Percentiles rank a stretch among this genome's conserved stretches.
Conservation (phyloP, 2,888 invertebrate genomes). For the Ypsolopha scabrella region DNA sequence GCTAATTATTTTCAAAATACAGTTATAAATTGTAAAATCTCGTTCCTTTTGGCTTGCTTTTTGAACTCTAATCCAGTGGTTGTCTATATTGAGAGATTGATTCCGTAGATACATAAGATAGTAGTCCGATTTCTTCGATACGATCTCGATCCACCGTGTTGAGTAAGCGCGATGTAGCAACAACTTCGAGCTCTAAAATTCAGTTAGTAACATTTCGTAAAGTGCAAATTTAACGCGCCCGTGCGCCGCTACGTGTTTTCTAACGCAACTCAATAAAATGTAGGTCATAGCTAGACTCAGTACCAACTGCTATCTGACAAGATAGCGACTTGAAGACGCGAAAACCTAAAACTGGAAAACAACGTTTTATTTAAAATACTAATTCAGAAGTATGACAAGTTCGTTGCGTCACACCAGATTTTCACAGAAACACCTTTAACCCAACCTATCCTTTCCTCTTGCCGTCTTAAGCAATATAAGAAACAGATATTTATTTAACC, state of each 20-base stretch:
- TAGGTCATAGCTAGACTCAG: slow-evolving; percentile 31
- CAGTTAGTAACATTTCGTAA: slow-evolving; percentile 63
- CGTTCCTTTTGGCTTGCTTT: too few relatives aligned
- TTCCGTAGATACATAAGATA: neutral
- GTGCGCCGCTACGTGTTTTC: slow-evolving; percentile 57
- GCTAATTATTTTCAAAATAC: neutral
- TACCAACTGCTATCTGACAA: slow-evolving; percentile 1
- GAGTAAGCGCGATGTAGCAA: slow-evolving; percentile 57
- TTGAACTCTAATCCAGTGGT: too few relatives aligned
- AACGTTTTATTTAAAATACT: neutral
- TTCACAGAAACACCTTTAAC: slow-evolving; percentile 5
- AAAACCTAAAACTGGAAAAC: neutral
- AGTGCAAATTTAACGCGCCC: slow-evolving; percentile 62
- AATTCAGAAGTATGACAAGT: neutral
- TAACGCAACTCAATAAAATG: slow-evolving; percentile 59
- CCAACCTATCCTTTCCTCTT: neutral
- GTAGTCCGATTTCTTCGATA: slow-evolving; percentile 35
- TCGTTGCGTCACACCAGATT: slow-evolving; percentile 11
- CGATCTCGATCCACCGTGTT: slow-evolving; percentile 47
- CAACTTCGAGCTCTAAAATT: slow-evolving; percentile 56
- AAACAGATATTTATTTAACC: neutral
- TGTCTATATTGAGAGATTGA: too few relatives aligned
- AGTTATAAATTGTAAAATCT: too few relatives aligned
- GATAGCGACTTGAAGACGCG: neutral
- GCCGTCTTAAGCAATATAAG: neutral